These are phyloP conservation scores for Chaetophractus vellerosus DNA, from an alignment of 2,797 vertebrate genomes.

Conservation along the genomic window DNA sequence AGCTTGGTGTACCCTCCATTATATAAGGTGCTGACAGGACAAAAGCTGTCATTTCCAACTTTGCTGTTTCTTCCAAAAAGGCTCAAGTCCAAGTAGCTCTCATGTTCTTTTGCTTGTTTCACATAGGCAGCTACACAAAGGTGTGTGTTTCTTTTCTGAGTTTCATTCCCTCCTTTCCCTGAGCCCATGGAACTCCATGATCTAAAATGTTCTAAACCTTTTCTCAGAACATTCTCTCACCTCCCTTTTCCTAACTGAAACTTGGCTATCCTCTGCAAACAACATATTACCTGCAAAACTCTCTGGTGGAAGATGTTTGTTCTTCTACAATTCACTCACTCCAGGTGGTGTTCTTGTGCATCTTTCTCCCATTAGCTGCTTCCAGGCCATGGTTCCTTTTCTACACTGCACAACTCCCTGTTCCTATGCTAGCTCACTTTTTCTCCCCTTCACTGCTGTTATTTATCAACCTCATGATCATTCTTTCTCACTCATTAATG, in stretches of 20 bases:
- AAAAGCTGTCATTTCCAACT: background rate
- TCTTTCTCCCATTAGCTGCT: background rate
- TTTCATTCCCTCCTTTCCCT: slow-evolving; percentile 2
- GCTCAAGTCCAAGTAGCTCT: background rate
- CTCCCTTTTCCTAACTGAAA: slow-evolving; percentile 22
- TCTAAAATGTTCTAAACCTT: slow-evolving; percentile 8
- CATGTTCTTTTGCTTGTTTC: background rate
- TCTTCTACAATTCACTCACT: background rate
- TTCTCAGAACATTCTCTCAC: slow-evolving; percentile 13
- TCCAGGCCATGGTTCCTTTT: background rate
- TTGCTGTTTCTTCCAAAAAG: background rate
- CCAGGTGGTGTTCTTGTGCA: background rate
- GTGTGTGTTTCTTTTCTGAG: background rate
- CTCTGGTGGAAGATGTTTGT: background rate
- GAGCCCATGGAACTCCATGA: background rate
- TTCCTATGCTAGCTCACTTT: rapidly evolving
- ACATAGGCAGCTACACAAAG: background rate
- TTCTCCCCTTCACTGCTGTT: background rate
- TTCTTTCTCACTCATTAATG: background rate
- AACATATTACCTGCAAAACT: background rate
- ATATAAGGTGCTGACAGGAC: background rate
- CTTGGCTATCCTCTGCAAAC: background rate
- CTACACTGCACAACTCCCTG: background rate
- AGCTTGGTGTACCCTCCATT: background rate
- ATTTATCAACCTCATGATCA: background rate